phyloP scores from a whole-genome alignment of 2,113 vertebrate species.

The Gorsachius goisagi region DNA sequence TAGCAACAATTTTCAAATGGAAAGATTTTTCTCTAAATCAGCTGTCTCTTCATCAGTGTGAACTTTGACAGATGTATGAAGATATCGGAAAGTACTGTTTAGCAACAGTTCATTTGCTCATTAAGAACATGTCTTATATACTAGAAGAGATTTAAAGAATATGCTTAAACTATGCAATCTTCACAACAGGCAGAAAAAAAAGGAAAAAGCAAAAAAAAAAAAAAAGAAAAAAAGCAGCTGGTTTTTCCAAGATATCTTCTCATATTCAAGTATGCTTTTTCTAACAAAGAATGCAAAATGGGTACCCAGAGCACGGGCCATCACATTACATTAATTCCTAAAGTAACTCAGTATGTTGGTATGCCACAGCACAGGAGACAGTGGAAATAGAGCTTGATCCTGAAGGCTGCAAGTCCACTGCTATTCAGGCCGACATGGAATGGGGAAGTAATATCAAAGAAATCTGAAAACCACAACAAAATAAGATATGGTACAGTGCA shows the following conservation, averaged over 20 bases:
- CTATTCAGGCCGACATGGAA: background rate
- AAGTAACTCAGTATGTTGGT: background rate
- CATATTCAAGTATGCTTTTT: background rate
- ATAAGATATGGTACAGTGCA: background rate
- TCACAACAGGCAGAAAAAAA: background rate
- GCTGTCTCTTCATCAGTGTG: background rate
- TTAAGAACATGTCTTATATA: background rate
- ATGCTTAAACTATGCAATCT: background rate
- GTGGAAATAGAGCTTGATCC: background rate
- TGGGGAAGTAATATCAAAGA: background rate
- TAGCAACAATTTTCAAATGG: conserved; percentile 14
- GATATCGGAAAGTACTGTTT: conserved; percentile 25
- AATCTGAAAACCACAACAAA: background rate
- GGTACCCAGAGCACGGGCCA: background rate
- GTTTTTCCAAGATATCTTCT: background rate
- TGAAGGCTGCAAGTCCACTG: background rate
- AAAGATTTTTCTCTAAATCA: conserved; percentile 20
- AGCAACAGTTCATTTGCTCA: conserved; percentile 43
- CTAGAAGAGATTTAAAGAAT: background rate
- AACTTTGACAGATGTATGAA: conserved; percentile 32
- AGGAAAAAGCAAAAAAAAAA: too few species aligned
- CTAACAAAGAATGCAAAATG: background rate
- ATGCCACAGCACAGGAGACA: background rate
- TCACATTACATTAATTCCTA: background rate
- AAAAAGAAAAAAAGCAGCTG: too few species aligned